phyloP scores from a whole-genome alignment of 2,888 invertebrate genomes.

The Limenitis camilla region DNA sequence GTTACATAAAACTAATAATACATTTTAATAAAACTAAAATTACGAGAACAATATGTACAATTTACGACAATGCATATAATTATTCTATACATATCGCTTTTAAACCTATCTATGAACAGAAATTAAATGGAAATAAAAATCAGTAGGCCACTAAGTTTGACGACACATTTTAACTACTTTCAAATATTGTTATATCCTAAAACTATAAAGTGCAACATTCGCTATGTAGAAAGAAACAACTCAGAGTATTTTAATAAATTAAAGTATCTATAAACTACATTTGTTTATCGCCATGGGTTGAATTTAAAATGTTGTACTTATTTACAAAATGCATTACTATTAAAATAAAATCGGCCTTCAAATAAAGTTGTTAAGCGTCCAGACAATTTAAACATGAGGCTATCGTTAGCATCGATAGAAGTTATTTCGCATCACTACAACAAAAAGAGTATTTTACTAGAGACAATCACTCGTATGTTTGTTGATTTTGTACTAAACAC shows the following conservation, averaged over 20 bases:
- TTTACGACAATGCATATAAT: slow-evolving; percentile 57
- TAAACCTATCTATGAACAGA: slow-evolving; percentile 71
- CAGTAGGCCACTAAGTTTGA: slow-evolving; percentile 65
- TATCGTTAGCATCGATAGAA: slow-evolving; percentile 12
- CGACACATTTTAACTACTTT: slow-evolving; percentile 65
- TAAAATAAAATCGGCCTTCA: slow-evolving; percentile 36
- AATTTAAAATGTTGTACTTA: slow-evolving; percentile 55
- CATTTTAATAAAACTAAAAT: slow-evolving; percentile 63
- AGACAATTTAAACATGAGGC: slow-evolving; percentile 11
- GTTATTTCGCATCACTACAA: slow-evolving; percentile 18
- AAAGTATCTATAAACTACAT: slow-evolving; percentile 56
- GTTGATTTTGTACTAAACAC: slow-evolving; percentile 68
- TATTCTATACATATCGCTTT: slow-evolving; percentile 66
- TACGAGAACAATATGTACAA: slow-evolving; percentile 71
- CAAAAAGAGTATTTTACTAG: slow-evolving; percentile 24
- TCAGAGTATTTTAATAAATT: slow-evolving; percentile 71
- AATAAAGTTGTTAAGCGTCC: slow-evolving; percentile 20
- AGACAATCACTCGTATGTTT: slow-evolving; percentile 26
- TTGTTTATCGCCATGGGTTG: slow-evolving; percentile 45
- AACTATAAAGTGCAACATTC: slow-evolving; percentile 69
- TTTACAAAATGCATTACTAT: slow-evolving; percentile 68
- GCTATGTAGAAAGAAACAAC: slow-evolving; percentile 66
- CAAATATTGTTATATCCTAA: slow-evolving; percentile 60
- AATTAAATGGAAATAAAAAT: slow-evolving; percentile 59
- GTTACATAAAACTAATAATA: slow-evolving; percentile 62